Conservation (phyloP, 1,140 invertebrate species). For the Drosophila melanogaster region DNA sequence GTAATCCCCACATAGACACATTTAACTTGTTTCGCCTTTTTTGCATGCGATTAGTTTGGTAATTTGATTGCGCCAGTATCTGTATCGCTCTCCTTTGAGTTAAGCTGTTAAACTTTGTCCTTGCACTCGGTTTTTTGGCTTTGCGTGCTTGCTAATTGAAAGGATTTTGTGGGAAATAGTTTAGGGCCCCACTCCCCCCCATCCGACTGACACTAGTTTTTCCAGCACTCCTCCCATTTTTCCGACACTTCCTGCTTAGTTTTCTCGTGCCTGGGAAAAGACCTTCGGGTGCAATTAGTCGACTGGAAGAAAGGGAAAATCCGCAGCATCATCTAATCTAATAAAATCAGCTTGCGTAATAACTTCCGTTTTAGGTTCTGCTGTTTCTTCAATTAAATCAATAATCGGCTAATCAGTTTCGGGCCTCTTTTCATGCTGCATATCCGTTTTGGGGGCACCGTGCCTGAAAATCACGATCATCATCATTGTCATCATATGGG, state of each 20-base stretch:
- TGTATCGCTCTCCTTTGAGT: slow-evolving; percentile 37
- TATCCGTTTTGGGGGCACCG: slow-evolving; percentile 55
- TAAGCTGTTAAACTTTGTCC: slow-evolving; percentile 71
- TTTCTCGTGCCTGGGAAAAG: slow-evolving; percentile 28
- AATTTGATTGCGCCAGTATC: slow-evolving; percentile 72
- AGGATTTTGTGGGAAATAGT: slow-evolving; percentile 52
- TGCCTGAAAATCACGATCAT: slow-evolving; percentile 29
- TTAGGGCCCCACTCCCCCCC: not conserved
- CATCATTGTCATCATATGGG: slow-evolving; percentile 44
- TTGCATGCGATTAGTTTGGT: slow-evolving; percentile 80
- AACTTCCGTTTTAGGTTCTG: slow-evolving; percentile 66
- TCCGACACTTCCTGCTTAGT: slow-evolving; percentile 66
- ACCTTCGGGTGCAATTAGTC: slow-evolving; percentile 52
- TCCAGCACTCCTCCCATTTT: not conserved
- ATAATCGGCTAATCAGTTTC: slow-evolving; percentile 67
- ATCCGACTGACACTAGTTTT: slow-evolving; percentile 42
- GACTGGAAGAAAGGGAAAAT: slow-evolving; percentile 36
- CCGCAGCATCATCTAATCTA: slow-evolving; percentile 76
- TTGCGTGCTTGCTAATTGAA: slow-evolving; percentile 77
- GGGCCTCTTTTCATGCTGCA: slow-evolving; percentile 38
- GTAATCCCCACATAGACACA: slow-evolving; percentile 69
- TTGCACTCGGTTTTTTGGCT: slow-evolving; percentile 10
- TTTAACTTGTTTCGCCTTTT: slow-evolving; percentile 65
- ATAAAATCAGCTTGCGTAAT: slow-evolving; percentile 58
- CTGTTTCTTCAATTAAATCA: slow-evolving; percentile 67